These are phyloP conservation scores for Benthosema pterotum DNA, from an alignment of 2,797 vertebrate species.

Conservation along the genomic window DNA sequence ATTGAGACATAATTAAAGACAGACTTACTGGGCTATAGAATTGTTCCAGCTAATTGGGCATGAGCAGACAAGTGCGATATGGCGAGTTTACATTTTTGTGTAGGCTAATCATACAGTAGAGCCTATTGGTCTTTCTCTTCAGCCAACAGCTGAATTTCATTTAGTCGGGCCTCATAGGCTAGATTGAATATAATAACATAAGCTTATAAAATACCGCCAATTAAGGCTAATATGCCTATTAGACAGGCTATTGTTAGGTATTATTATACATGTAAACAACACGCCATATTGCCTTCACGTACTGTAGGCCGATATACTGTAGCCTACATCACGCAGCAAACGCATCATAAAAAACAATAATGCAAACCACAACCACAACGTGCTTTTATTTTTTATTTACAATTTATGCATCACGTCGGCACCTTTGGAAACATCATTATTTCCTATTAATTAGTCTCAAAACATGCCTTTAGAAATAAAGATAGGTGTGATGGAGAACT, in stretches of 20 bases:
- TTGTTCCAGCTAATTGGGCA: conserved; percentile 93
- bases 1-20: conserved; percentile 97
- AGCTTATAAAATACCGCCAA: neutral
- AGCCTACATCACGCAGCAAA: conserved; percentile 17
- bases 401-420: conserved; percentile 52
- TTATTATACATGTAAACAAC: no score
- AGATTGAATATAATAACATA: no score
- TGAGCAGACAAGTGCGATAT: conserved; percentile 85
- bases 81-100: conserved; percentile 76
- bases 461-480: conserved; percentile 64
- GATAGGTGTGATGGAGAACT: conserved; percentile 76
- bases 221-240: no score
- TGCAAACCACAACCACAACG: conserved; percentile 57
- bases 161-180: neutral
- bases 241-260: no score
- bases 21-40: conserved; percentile 88
- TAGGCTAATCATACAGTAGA: conserved; percentile 30
- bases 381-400: conserved; percentile 49
- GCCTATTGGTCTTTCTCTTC: neutral
- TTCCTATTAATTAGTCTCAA: conserved; percentile 75
- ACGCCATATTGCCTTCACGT: no score
- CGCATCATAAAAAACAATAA: conserved; percentile 67
- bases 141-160: neutral
- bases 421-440: conserved; percentile 76
- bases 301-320: no score